Percentiles rank a stretch among this genome's conserved stretches.
Conservation (phyloP, 1,140 invertebrate genomes). For the Tetragonula clypearis region DNA sequence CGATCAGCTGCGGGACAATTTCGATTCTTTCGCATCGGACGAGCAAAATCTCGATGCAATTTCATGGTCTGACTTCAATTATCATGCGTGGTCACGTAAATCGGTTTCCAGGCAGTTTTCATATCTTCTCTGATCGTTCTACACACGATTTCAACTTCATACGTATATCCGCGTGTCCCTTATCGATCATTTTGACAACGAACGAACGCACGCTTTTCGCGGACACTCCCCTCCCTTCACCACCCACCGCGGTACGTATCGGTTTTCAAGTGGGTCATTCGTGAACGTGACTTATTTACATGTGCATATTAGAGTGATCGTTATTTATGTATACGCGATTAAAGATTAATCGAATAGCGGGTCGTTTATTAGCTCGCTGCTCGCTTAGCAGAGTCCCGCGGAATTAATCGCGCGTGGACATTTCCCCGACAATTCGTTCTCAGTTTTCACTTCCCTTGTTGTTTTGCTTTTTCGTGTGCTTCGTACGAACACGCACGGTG, state of each 20-base stretch:
- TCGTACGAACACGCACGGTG: no score
- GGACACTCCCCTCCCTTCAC: no score
- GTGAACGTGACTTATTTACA: slow-evolving; percentile 50
- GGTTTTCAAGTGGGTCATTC: slow-evolving; percentile 51
- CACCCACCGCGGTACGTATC: slow-evolving; percentile 5
- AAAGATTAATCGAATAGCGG: slow-evolving; percentile 24
- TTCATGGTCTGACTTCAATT: slow-evolving; percentile 39
- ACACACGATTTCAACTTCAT: slow-evolving; percentile 47
- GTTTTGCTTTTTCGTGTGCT: background rate
- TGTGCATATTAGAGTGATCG: slow-evolving; percentile 42
- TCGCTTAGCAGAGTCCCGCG: background rate
- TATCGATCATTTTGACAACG: slow-evolving; percentile 51
- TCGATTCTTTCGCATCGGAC: background rate
- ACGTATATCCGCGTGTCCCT: slow-evolving; percentile 22
- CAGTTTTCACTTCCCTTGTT: background rate
- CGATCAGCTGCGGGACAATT: background rate
- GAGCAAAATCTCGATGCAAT: background rate
- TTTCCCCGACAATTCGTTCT: background rate
- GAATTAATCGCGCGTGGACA: slow-evolving; percentile 16
- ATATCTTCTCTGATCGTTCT: slow-evolving; percentile 38
- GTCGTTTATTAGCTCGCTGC: slow-evolving; percentile 8
- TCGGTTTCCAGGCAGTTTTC: slow-evolving; percentile 28
- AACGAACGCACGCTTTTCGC: slow-evolving; percentile 29
- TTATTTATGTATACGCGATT: slow-evolving; percentile 46
- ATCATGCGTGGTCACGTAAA: slow-evolving; percentile 63